Evolutionary conservation across 1,140 invertebrate species (phyloP).

Genomic region (Dysdera silvatica): DNA sequence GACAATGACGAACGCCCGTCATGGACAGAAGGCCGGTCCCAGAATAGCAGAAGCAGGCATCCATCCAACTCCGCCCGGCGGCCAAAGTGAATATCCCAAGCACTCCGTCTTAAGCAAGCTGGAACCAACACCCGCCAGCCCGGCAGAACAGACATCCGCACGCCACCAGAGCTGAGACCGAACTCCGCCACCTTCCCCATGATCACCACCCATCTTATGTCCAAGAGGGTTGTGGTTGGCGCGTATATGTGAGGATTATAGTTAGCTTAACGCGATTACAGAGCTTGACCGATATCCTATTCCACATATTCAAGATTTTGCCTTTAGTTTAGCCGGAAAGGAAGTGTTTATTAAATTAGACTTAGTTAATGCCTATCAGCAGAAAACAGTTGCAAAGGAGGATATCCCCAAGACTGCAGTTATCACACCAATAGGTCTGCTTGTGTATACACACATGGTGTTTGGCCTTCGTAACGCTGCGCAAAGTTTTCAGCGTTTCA

Average conservation of each 20-base stretch:
- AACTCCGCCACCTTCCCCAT: too few relatives aligned
- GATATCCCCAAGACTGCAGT: slow-evolving; percentile 29
- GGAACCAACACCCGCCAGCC: too few relatives aligned
- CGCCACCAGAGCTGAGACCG: too few relatives aligned
- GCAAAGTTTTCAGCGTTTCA: slow-evolving; percentile 24
- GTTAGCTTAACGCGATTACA: slow-evolving; percentile 14
- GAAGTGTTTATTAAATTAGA: slow-evolving; percentile 22
- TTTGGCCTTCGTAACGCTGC: slow-evolving; percentile 27
- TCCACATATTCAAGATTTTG: slow-evolving; percentile 19
- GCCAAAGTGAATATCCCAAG: too few relatives aligned
- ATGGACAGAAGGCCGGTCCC: too few relatives aligned
- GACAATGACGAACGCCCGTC: too few relatives aligned
- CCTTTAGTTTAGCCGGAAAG: neutral
- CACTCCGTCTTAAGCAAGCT: too few relatives aligned
- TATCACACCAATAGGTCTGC: slow-evolving; percentile 21
- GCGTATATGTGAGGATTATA: slow-evolving; percentile 21
- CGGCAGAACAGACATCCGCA: too few relatives aligned
- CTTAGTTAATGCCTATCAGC: slow-evolving; percentile 13
- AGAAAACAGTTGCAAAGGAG: slow-evolving; percentile 10
- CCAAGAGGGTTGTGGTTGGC: too few relatives aligned
- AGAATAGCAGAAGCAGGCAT: too few relatives aligned
- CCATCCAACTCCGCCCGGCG: too few relatives aligned
- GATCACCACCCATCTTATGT: too few relatives aligned
- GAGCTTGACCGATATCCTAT: slow-evolving; percentile 28
- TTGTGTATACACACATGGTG: slow-evolving; percentile 22